Evolutionary conservation across 2,113 vertebrate genomes (phyloP).

Genomic region (Pygoscelis antarcticus): DNA sequence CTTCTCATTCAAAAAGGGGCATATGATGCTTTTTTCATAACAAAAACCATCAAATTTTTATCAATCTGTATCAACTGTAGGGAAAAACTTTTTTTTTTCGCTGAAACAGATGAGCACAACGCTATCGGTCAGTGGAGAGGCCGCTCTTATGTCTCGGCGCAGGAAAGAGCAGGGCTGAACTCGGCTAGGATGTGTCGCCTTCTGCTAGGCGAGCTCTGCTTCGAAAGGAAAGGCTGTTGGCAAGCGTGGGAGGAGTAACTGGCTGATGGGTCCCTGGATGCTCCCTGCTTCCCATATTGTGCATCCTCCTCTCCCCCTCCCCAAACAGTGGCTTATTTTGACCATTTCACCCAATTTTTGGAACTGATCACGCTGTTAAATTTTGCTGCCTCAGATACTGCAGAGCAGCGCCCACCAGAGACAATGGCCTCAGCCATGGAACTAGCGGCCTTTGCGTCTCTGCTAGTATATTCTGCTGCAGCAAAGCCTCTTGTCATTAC

Average conservation of each 20-base stretch:
- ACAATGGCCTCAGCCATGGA: fast-evolving
- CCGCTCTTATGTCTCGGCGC: not conserved
- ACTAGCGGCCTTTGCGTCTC: not conserved
- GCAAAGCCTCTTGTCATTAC: not conserved
- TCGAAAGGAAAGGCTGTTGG: fast-evolving
- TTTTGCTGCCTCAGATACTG: not conserved
- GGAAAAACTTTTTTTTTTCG: not conserved
- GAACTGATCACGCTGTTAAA: not conserved
- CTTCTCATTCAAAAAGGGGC: not conserved
- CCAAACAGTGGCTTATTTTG: not conserved
- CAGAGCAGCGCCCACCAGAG: not conserved
- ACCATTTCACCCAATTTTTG: fast-evolving
- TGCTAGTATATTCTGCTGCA: not conserved
- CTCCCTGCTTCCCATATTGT: not conserved
- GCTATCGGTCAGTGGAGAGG: not conserved
- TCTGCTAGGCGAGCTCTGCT: not conserved
- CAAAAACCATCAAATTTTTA: not conserved
- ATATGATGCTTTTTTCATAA: not conserved
- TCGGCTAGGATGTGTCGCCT: not conserved
- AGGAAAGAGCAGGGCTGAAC: not conserved
- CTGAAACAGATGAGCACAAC: no score
- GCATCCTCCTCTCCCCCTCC: not conserved
- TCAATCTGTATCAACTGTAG: not conserved
- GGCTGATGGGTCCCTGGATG: not conserved
- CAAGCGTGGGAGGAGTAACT: not conserved